phyloP scores from a whole-genome alignment of 2,888 invertebrate genomes.

The Pardosa pseudoannulata region DNA sequence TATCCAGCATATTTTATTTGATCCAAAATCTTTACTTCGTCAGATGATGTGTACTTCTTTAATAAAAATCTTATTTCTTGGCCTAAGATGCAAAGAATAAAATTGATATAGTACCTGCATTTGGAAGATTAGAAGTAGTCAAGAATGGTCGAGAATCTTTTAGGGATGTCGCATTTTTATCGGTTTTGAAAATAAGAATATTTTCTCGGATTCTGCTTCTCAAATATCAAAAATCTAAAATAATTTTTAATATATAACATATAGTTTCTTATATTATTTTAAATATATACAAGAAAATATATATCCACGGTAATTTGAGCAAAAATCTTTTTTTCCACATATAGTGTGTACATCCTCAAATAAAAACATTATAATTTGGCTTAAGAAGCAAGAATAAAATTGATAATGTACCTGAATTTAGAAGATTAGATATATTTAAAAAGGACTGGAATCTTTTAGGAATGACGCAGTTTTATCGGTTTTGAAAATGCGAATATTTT shows the following conservation, averaged over 20 bases:
- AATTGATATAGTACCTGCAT: not conserved
- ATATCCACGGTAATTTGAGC: not conserved
- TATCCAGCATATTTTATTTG: slow-evolving; percentile 2
- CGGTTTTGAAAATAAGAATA: too few relatives aligned
- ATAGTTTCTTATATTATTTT: too few relatives aligned
- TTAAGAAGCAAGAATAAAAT: not conserved
- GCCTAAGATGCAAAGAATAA: not conserved
- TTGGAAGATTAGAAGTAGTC: not conserved
- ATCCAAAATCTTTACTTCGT: not conserved
- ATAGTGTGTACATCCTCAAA: not conserved
- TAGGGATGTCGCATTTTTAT: too few relatives aligned
- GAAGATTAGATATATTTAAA: not conserved
- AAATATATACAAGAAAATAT: too few relatives aligned
- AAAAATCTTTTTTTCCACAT: not conserved
- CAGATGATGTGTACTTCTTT: not conserved
- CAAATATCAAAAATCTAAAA: too few relatives aligned
- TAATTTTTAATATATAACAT: too few relatives aligned
- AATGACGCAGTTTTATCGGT: too few relatives aligned
- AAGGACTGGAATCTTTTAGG: not conserved
- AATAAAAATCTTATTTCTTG: not conserved
- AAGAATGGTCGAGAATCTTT: not conserved
- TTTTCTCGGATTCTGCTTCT: too few relatives aligned
- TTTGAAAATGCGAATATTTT: too few relatives aligned
- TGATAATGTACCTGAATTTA: not conserved
- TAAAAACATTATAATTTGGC: not conserved